These are phyloP conservation scores for Drosophila funebris DNA, from an alignment of 1,140 invertebrate genomes.

Conservation along the genomic window DNA sequence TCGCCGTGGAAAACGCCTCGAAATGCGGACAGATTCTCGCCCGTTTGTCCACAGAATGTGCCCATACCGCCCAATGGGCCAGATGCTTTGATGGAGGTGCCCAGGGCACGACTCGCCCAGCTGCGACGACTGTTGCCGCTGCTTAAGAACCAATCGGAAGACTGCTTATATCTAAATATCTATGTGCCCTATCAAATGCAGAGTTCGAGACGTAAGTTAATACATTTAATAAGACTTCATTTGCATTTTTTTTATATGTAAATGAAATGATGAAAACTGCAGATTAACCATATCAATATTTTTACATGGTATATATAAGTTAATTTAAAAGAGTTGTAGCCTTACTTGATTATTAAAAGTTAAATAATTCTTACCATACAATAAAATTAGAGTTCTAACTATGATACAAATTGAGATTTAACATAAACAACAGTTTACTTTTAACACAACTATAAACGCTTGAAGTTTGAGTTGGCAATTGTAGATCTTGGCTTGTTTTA, in stretches of 20 bases:
- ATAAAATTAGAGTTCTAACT: too few species aligned
- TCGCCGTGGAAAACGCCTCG: slow-evolving; percentile 93
- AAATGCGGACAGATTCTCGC: slow-evolving; percentile 91
- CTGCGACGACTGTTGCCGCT: slow-evolving; percentile 92
- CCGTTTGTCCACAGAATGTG: slow-evolving; percentile 95
- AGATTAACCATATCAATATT: too few species aligned
- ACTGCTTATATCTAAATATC: slow-evolving; percentile 98
- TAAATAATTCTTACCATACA: too few species aligned
- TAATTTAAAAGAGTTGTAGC: too few species aligned
- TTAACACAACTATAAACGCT: too few species aligned
- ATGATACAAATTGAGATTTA: too few species aligned
- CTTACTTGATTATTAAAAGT: too few species aligned
- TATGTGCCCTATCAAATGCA: slow-evolving; percentile 90
- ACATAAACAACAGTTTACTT: too few species aligned
- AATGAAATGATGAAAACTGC: too few species aligned
- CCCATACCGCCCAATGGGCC: slow-evolving; percentile 89
- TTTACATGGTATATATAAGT: too few species aligned
- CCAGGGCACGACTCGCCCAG: slow-evolving; percentile 91
- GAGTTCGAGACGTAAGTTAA: slow-evolving; percentile 76
- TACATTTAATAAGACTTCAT: neutral
- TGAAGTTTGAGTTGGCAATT: too few species aligned
- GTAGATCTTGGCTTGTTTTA: too few species aligned
- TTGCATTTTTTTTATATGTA: neutral
- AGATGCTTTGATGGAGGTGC: slow-evolving; percentile 90
- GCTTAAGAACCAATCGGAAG: slow-evolving; percentile 96